Percentiles rank a stretch among this genome's conserved stretches.
Conservation (phyloP, 2,797 vertebrate species). For the Poecilia picta region DNA sequence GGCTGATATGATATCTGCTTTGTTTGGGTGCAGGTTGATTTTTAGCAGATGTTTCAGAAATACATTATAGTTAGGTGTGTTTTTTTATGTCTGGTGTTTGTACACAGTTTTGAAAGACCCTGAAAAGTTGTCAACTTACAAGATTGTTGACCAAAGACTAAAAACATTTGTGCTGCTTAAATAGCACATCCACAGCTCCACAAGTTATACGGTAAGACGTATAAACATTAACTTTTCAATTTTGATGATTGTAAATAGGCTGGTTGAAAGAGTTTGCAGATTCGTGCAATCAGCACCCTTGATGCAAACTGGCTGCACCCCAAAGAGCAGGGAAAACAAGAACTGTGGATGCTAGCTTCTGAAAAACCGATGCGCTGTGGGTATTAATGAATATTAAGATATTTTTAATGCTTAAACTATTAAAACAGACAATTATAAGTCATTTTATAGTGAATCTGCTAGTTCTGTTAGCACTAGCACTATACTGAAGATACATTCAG, state of each 20-base stretch:
- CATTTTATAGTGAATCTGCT: neutral
- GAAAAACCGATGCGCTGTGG: too few relatives aligned
- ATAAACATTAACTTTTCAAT: neutral
- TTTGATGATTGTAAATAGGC: too few relatives aligned
- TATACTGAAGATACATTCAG: neutral
- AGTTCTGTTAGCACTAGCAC: too few relatives aligned
- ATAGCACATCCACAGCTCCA: neutral
- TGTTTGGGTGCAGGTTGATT: conserved; percentile 46
- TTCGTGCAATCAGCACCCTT: neutral
- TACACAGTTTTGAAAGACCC: neutral
- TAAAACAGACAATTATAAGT: neutral
- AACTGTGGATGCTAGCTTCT: too few relatives aligned
- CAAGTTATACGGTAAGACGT: neutral
- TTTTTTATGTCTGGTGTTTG: neutral
- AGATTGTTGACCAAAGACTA: neutral
- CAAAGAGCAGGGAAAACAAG: too few relatives aligned
- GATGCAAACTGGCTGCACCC: too few relatives aligned
- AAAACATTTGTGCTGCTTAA: neutral
- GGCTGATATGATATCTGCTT: conserved; percentile 14
- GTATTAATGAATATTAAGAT: too few relatives aligned
- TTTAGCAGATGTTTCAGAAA: conserved; percentile 45
- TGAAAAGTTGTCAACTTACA: neutral
- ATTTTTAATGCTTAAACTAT: too few relatives aligned
- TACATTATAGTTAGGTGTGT: conserved; percentile 8
- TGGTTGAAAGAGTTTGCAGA: neutral